A percentile compares a stretch with the other conserved stretches of the same genome.
These are phyloP conservation scores for Amphimallon solstitiale DNA, from an alignment of 2,888 invertebrate genomes.

Conservation along the genomic window DNA sequence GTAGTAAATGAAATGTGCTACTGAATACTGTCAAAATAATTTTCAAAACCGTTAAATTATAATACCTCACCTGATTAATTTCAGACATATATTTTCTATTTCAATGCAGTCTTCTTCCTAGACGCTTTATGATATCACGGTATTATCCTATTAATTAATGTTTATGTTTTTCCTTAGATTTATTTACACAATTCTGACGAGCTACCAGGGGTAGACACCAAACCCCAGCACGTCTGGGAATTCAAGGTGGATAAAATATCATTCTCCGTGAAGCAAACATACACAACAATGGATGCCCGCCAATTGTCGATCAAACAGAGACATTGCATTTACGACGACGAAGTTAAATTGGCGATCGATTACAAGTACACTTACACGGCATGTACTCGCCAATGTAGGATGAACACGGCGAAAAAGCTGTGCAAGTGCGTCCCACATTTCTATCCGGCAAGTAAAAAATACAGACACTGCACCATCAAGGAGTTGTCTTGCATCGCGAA, in stretches of 20 bases:
- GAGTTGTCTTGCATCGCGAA: slow-evolving; percentile 71
- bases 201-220: slow-evolving; percentile 74
- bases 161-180: slow-evolving; percentile 64
- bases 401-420: slow-evolving; percentile 70
- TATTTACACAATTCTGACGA: slow-evolving; percentile 77
- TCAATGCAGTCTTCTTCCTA: too few relatives aligned
- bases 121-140: too few relatives aligned
- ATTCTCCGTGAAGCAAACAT: slow-evolving; percentile 80
- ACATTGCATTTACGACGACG: slow-evolving; percentile 77
- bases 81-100: too few relatives aligned
- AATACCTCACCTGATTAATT: too few relatives aligned
- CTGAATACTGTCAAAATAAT: too few relatives aligned
- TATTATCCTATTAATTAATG: too few relatives aligned
- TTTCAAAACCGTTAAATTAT: too few relatives aligned
- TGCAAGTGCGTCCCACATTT: slow-evolving; percentile 81
- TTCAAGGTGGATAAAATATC: slow-evolving; percentile 69
- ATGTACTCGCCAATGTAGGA: slow-evolving; percentile 79
- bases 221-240: slow-evolving; percentile 77
- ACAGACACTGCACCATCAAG: slow-evolving; percentile 68
- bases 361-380: slow-evolving; percentile 76
- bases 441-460: slow-evolving; percentile 69
- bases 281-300: slow-evolving; percentile 78
- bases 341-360: slow-evolving; percentile 68
- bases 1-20: too few relatives aligned
- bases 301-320: slow-evolving; percentile 76